Conservation (phyloP, 2,113 vertebrate species). For the Chloebia gouldiae region DNA sequence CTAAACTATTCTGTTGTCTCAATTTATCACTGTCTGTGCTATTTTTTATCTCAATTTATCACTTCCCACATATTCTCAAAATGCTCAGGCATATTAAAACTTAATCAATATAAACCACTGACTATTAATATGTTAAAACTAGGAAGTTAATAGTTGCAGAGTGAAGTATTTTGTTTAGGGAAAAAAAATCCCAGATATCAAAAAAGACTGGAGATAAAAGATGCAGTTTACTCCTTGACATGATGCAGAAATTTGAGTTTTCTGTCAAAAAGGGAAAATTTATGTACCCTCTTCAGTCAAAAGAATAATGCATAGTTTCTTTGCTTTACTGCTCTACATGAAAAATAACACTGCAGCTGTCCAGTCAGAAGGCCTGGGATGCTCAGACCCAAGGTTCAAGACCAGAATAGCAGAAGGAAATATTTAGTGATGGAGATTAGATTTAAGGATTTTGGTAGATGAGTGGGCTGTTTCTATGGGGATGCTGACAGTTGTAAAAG, state of each 20-base stretch:
- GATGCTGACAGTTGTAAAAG: neutral
- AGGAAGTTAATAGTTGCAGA: neutral
- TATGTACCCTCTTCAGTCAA: neutral
- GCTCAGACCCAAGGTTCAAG: neutral
- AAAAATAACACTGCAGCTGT: neutral
- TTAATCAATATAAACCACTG: neutral
- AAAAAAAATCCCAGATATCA: neutral
- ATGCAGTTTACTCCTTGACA: neutral
- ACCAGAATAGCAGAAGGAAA: neutral
- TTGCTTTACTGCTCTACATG: neutral
- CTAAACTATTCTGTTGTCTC: neutral
- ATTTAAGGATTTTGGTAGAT: neutral
- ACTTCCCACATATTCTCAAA: neutral
- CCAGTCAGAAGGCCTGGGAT: neutral
- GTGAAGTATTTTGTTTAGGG: neutral
- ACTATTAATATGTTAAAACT: neutral
- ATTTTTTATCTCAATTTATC: neutral
- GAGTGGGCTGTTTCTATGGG: neutral
- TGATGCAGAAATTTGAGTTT: neutral
- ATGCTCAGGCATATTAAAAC: neutral
- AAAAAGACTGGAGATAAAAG: neutral
- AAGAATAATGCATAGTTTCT: neutral
- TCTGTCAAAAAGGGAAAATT: neutral
- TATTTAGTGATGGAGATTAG: constrained; percentile 5
- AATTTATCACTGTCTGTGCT: neutral